Percentiles rank a stretch among this genome's conserved stretches.
These are phyloP conservation scores for Polyergus mexicanus DNA, from an alignment of 1,140 invertebrate species.

Conservation along the genomic window DNA sequence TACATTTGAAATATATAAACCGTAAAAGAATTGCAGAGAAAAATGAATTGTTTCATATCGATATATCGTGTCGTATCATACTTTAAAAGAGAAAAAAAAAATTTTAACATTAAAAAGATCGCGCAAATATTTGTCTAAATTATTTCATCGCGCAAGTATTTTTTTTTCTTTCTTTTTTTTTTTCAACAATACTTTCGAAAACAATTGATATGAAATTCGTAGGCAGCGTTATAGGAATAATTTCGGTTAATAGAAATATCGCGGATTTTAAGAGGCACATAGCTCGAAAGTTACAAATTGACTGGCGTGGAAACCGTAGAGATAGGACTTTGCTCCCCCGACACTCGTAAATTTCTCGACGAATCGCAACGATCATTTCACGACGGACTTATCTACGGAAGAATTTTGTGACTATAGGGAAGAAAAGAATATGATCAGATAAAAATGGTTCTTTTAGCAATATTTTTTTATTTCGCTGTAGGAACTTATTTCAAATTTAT, in stretches of 20 bases:
- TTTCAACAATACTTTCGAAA: background rate
- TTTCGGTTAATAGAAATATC: constrained; percentile 36
- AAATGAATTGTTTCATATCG: background rate
- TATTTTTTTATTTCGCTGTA: background rate
- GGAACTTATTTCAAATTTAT: background rate
- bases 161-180: background rate
- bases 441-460: constrained; percentile 8
- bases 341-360: constrained; percentile 38
- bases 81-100: background rate
- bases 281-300: constrained; percentile 34
- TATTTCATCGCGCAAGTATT: background rate
- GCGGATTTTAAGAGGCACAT: background rate
- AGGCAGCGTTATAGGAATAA: background rate
- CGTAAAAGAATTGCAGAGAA: background rate
- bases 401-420: constrained; percentile 9
- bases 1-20: background rate
- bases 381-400: background rate
- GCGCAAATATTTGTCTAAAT: background rate
- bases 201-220: constrained; percentile 3
- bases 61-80: background rate
- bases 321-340: background rate
- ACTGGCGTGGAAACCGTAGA: background rate
- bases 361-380: constrained; percentile 7
- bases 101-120: background rate
- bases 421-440: background rate